Percentiles rank a stretch among this genome's conserved stretches.
phyloP scores from a whole-genome alignment of 1,140 invertebrate species.

The Cydia strobilella region DNA sequence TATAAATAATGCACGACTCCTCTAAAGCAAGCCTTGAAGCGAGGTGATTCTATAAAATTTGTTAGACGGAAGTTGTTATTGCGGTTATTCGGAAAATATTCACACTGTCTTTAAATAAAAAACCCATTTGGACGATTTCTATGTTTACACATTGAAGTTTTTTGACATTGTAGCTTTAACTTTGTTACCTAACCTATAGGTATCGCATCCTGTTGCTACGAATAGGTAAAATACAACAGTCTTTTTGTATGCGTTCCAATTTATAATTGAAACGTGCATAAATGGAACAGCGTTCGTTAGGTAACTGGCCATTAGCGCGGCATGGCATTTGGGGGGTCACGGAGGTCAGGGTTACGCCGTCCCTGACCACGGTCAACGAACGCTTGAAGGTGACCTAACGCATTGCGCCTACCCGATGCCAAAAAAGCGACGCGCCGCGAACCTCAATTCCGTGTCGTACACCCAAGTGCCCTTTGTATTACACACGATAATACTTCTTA shows the following conservation, averaged over 20 bases:
- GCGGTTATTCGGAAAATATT: not conserved
- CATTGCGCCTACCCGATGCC: constrained; percentile 14
- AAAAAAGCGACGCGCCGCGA: constrained; percentile 2
- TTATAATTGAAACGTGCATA: not conserved
- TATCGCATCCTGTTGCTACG: too few species aligned
- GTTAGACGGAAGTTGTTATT: constrained; percentile 10
- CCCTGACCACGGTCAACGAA: constrained; percentile 77
- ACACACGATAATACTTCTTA: not conserved
- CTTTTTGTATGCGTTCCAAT: not conserved
- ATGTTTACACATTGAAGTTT: too few species aligned
- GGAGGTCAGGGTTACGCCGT: constrained; percentile 56
- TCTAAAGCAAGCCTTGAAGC: constrained; percentile 6
- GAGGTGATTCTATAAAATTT: constrained; percentile 5
- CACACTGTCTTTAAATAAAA: not conserved
- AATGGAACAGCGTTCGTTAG: not conserved
- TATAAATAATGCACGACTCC: constrained; percentile 7
- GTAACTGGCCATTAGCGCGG: constrained; percentile 32
- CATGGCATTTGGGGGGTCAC: constrained; percentile 35
- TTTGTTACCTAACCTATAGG: too few species aligned
- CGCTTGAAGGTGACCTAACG: constrained; percentile 69
- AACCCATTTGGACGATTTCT: too few species aligned
- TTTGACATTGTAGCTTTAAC: too few species aligned
- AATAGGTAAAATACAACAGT: not conserved
- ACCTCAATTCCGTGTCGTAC: not conserved
- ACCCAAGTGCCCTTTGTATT: not conserved